Percentiles rank a stretch among this genome's conserved stretches.
These are phyloP conservation scores for Cephalopachus bancanus DNA, from an alignment of 2,797 vertebrate genomes.

Conservation along the genomic window DNA sequence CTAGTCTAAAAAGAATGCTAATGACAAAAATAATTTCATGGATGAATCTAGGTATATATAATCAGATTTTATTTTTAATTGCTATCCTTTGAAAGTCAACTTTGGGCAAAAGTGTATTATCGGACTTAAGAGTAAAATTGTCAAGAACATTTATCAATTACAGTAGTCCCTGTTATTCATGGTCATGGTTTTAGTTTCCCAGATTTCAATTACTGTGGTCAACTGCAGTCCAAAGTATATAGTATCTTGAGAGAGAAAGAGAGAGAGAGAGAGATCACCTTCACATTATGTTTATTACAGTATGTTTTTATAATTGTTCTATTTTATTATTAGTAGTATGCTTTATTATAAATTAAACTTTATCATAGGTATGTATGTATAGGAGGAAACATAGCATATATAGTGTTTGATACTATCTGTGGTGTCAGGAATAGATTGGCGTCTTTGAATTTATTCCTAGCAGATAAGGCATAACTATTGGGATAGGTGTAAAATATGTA, in stretches of 20 bases:
- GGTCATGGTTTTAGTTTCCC: neutral
- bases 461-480: neutral
- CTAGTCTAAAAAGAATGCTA: neutral
- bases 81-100: neutral
- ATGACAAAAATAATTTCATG: conserved; percentile 6
- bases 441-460: neutral
- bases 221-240: neutral
- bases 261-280: neutral
- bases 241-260: neutral
- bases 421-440: neutral
- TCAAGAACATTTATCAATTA: neutral
- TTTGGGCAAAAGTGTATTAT: neutral
- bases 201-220: neutral
- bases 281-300: neutral
- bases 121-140: neutral
- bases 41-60: neutral
- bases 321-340: neutral
- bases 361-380: neutral
- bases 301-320: neutral
- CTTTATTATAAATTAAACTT: neutral
- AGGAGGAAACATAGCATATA: neutral
- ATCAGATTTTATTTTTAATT: conserved; percentile 41
- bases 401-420: neutral
- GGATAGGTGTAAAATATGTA: neutral
- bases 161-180: neutral